Evolutionary conservation across 1,140 invertebrate genomes (phyloP), one percentile per base, ranked within the genome.

Genomic region (Tigriopus japonicus): DNA sequence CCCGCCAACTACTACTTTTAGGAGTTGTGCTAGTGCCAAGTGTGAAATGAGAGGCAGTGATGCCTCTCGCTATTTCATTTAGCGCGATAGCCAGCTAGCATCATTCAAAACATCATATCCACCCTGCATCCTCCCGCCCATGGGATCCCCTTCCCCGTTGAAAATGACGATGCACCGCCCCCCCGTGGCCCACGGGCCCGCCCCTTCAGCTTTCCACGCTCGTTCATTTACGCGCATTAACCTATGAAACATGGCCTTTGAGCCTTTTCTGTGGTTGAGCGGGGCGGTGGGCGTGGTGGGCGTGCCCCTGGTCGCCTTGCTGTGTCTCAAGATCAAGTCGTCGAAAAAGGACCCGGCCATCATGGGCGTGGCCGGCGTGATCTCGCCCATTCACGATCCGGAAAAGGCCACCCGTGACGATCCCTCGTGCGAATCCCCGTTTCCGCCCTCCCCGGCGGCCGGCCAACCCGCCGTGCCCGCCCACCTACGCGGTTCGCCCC

Each of bases 311-410:
- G 10, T 54, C 2, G 17, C 21, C 14, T 54, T 58, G 1, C 55
- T 58, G 15, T 58, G 55, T 42, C 41, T 58, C 14, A 58, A 58
- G 21, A 58, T 58, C 41, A 58, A 58, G 28, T 58, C 55, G 3
- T n/a, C 55, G 2, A 41, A 43, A 24, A 58, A 58, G 55, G 17
- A 40, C 6, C 55, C 55, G 12, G 55, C 35, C 9, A 19, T 58
- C 15, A 28, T 58, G 35, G 55, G 55, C n/a, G 41, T 42, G 15
- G 35, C 41, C 14, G 55, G 55, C 35, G 42, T 41, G 3, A 15
- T 58, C 14, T 17, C 17, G 28, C 55, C 17, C 14, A 40, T 28
- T 28, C 17, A 58, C 41, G 55, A 58, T 42, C 28, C 13, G 12
- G 55, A 58, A 24, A 14, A 40, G 42, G 55, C n/a, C 14, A 14